phyloP scores from a whole-genome alignment of 2,888 invertebrate genomes.

The Abscondita cerata region DNA sequence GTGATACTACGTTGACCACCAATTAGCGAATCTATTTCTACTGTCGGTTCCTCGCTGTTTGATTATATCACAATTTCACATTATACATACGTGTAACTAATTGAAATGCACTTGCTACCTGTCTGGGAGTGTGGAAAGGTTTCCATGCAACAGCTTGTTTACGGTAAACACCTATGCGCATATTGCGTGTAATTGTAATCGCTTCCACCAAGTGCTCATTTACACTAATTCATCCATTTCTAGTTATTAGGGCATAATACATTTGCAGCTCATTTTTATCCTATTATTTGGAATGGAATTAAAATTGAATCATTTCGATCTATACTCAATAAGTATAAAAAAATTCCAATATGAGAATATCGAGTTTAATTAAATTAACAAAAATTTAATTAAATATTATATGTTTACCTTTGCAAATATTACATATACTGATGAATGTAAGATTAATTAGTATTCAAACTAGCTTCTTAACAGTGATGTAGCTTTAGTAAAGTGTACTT shows the following conservation, averaged over 20 bases:
- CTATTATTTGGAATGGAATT: background rate
- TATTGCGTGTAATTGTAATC: conserved; percentile 23
- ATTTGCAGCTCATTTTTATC: background rate
- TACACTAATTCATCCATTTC: conserved; percentile 14
- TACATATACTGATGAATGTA: background rate
- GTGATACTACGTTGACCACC: conserved; percentile 8
- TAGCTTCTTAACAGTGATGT: background rate
- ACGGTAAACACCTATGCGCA: conserved; percentile 46
- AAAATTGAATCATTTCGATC: too few relatives aligned
- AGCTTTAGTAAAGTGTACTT: too few relatives aligned
- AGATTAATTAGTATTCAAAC: conserved; percentile 4
- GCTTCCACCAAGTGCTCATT: conserved; percentile 16
- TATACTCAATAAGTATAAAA: too few relatives aligned
- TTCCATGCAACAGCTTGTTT: conserved; percentile 57
- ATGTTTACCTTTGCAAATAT: background rate
- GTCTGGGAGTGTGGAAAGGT: conserved; percentile 43
- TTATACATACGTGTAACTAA: conserved; percentile 37
- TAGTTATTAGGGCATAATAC: background rate
- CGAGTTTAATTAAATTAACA: background rate
- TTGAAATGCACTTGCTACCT: conserved; percentile 40
- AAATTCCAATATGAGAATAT: too few relatives aligned
- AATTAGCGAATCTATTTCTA: conserved; percentile 18
- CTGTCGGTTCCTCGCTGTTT: background rate
- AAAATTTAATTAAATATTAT: conserved; percentile 1
- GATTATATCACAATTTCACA: conserved; percentile 35